Base-by-base conservation (phyloP, 2,888 invertebrate genomes). In the Pheosia gnoma region DNA sequence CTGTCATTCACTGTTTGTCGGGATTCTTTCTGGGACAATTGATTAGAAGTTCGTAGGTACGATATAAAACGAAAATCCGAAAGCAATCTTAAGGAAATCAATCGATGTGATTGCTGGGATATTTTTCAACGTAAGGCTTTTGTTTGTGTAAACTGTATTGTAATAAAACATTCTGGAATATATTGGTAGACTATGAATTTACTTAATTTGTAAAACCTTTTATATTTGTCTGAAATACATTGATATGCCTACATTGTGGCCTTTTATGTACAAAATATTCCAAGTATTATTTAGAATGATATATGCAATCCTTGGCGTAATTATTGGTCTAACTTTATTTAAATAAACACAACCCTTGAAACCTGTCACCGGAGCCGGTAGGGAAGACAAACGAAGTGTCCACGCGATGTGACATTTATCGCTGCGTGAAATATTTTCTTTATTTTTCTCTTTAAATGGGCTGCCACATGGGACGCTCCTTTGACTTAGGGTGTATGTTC, bases 361-460 rank as follows among this genome's bases (percentile, higher is more conserved):
- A 53, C 36, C n/a, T 39, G 55, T 41, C 39, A 55, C 1, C 8
- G 36, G 5, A 10, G 37, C 25, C 25, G 56, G 62, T 62, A 61
- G 62, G 52, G 38, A 55, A 53, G 65, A 75, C 66, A 75, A 70
- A 75, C 76, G 67, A 65, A 65, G 60, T 75, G 74, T 70, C 76
- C 65, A 60, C 67, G 52, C 64, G 70, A 70, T 65, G 65, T 70
- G 74, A 73, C 72, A 75, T 59, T 66, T 68, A 70, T 73, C 62
- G 65, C 11, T 59, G 52, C 65, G 71, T 70, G 68, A 68, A 65
- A 63, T 68, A 67, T 72, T 65, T 70, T 68, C 70, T 76, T 64
- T 73, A 69, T 72, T 77, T 74, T 77, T 70, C 64, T 71, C 75
- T 71, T 70, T 66, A 68, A 63, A 66, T 60, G 68, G 69, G 70